Evolutionary conservation across 2,797 vertebrate species (phyloP).

Genomic region (Iguana delicatissima): DNA sequence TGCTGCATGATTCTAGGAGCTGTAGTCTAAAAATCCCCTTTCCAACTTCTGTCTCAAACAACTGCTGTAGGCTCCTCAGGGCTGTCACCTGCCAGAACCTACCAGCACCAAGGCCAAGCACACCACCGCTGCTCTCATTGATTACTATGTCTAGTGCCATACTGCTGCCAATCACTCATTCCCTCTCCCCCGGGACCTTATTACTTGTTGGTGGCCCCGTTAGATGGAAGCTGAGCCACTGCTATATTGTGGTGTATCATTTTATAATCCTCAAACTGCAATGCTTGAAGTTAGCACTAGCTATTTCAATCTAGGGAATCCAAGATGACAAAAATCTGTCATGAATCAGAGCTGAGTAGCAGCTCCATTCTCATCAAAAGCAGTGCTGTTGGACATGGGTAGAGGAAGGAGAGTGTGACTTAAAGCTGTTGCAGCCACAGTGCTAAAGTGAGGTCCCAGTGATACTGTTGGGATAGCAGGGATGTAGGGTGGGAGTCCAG

Average conservation of each 20-base stretch:
- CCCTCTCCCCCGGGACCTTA: not conserved
- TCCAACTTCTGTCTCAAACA: not conserved
- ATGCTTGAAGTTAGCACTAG: not conserved
- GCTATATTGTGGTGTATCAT: not conserved
- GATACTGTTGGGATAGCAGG: not conserved
- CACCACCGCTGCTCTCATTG: not conserved
- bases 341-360: not conserved
- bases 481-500: not conserved
- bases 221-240: not conserved
- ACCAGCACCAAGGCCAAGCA: not conserved
- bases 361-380: not conserved
- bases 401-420: not conserved
- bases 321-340: not conserved
- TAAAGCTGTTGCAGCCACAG: not conserved
- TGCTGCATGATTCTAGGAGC: too few species aligned
- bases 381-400: not conserved
- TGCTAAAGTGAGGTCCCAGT: not conserved
- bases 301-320: not conserved
- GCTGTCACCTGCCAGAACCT: not conserved
- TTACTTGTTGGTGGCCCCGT: not conserved
- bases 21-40: too few species aligned
- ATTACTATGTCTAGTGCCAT: not conserved
- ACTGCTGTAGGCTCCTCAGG: not conserved
- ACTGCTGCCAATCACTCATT: not conserved
- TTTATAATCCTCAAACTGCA: not conserved